These are phyloP conservation scores for Athene noctua DNA, from an alignment of 2,113 vertebrate species.

Conservation along the genomic window DNA sequence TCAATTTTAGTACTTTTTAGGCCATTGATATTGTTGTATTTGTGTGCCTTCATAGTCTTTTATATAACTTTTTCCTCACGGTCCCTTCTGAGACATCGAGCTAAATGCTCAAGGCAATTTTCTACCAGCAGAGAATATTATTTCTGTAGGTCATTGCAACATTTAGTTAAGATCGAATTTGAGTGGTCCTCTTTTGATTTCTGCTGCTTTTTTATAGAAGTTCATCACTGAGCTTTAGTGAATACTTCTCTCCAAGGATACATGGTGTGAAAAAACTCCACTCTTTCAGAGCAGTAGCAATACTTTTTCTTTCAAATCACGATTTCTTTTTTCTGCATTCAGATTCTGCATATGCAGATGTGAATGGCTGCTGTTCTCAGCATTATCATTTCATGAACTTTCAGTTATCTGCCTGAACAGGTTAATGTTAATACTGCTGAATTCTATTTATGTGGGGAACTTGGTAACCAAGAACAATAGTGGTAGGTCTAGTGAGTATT, in stretches of 20 bases:
- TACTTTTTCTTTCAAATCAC: neutral
- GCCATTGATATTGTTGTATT: neutral
- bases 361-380: neutral
- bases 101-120: neutral
- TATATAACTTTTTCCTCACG: neutral
- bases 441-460: neutral
- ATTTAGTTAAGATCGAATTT: neutral
- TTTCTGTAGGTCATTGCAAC: neutral
- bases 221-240: neutral
- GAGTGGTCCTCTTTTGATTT: neutral
- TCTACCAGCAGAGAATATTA: neutral
- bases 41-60: neutral
- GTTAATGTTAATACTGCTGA: neutral
- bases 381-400: neutral
- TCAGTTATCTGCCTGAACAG: neutral
- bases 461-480: neutral
- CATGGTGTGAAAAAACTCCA: neutral
- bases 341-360: neutral
- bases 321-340: neutral
- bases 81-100: neutral
- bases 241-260: neutral
- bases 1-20: neutral
- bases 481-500: neutral
- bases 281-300: neutral
- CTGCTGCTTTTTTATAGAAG: neutral